Conservation (phyloP, 2,888 invertebrate genomes). For the Acronicta leporina region DNA sequence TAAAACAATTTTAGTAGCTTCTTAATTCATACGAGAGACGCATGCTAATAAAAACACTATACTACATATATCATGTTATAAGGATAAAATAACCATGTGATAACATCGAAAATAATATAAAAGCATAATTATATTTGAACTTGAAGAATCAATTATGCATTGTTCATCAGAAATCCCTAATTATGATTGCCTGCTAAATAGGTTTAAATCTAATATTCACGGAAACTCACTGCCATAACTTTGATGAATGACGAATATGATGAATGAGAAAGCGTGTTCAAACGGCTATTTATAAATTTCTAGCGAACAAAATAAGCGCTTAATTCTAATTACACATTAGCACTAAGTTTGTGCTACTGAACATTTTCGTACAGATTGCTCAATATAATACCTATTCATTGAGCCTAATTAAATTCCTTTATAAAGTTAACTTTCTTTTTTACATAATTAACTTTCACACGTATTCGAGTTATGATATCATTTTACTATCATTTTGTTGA, state of each 20-base stretch:
- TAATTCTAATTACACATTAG: conserved; percentile 12
- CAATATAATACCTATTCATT: conserved; percentile 49
- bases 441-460: conserved; percentile 30
- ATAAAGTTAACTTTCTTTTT: conserved; percentile 15
- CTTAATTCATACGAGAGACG: too few relatives aligned
- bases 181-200: conserved; percentile 17
- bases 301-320: conserved; percentile 34
- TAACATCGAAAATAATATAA: conserved; percentile 17
- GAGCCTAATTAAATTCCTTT: conserved; percentile 20
- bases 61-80: too few relatives aligned
- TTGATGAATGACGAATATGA: conserved; percentile 29
- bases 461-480: conserved; percentile 32
- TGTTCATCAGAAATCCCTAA: conserved; percentile 14
- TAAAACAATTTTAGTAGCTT: too few relatives aligned
- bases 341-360: conserved; percentile 19
- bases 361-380: conserved; percentile 36
- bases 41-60: conserved; percentile 12
- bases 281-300: conserved; percentile 24
- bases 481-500: conserved; percentile 34
- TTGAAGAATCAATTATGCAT: conserved; percentile 20
- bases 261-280: conserved; percentile 14
- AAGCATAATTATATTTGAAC: conserved; percentile 11
- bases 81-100: conserved; percentile 40
- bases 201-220: conserved; percentile 17
- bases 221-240: conserved; percentile 42